Base-by-base conservation (phyloP, 2,113 vertebrate genomes). In the Sinocyclocheilus maitianheensis region DNA sequence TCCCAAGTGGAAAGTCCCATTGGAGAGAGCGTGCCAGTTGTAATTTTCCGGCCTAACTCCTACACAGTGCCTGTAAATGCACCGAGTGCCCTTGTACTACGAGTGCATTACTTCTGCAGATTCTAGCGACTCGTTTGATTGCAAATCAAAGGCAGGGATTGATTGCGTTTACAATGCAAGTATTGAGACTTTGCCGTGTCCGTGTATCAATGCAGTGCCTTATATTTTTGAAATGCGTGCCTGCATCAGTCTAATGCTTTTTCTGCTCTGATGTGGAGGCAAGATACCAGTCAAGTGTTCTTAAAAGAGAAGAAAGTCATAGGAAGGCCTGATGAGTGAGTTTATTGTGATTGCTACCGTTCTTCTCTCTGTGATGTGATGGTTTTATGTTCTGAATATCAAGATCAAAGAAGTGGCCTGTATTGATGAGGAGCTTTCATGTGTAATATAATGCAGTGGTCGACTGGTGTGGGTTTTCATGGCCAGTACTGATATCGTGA, bases 1-100 rank as follows among this genome's bases (percentile, higher is more conserved):
- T 86, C 77, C 75, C 86, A 37, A 94, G 94, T 98, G 97, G 97
- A 99, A 99, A 98, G 96, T 98, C 97, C 96, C 97, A 93, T 88
- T 92, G 91, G 92, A 86, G 92, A 90, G 93, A 91, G 87, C 55
- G 92, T 95, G 96, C 97, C 97, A 97, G 95, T 92, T 88, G 94
- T 93, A 95, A 93, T 94, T 96, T 96, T 95, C 95, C 95, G 95
- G 94, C 92, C 95, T 93, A 89, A 91, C 91, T 94, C 91, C 92
- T 91, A 91, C 92, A 95, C 93, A 93, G 89, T 84, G 78, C 84
- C 30, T 85, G 91, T 93, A 76, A 79, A 58, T 90, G 90, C 94
- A 82, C 85, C 75, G 79, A 90, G 81, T 89, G 90, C 91, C 91
- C 77, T 62, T 20, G 40, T 65, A 14, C 81, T 80, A 26, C 26